These are phyloP conservation scores for Eupithecia tripunctaria DNA, from an alignment of 2,888 invertebrate species.

Conservation along the genomic window DNA sequence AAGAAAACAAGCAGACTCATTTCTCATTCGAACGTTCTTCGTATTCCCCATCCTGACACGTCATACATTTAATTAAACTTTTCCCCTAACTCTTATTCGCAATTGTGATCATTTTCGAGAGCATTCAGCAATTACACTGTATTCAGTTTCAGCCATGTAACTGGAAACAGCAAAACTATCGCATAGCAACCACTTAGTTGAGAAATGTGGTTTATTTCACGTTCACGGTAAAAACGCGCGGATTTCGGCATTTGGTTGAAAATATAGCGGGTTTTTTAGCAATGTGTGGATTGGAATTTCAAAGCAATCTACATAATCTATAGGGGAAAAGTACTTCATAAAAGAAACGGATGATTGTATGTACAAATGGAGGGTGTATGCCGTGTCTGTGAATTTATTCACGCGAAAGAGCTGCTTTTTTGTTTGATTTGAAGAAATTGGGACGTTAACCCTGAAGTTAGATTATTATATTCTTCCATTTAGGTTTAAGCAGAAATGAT, in stretches of 20 bases:
- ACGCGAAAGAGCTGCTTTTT: neutral
- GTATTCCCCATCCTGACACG: neutral
- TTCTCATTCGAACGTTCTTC: neutral
- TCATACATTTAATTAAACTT: slow-evolving; percentile 3
- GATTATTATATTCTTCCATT: neutral
- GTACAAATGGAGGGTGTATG: neutral
- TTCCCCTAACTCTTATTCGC: neutral
- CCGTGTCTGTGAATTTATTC: slow-evolving; percentile 6
- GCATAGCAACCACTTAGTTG: slow-evolving; percentile 13
- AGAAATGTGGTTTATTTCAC: slow-evolving; percentile 14
- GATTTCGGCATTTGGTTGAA: slow-evolving; percentile 8
- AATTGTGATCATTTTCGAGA: slow-evolving; percentile 5
- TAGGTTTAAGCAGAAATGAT: neutral
- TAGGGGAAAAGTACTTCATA: slow-evolving; percentile 1
- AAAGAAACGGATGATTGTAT: slow-evolving; percentile 5
- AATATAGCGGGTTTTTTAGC: slow-evolving; percentile 16
- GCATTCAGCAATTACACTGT: neutral
- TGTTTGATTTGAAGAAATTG: neutral
- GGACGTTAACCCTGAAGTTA: neutral
- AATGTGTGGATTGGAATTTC: slow-evolving; percentile 20
- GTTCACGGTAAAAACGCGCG: slow-evolving; percentile 7
- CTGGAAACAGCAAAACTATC: neutral
- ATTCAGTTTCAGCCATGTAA: neutral
- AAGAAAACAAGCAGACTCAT: neutral
- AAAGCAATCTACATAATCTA: slow-evolving; percentile 25